Base-by-base conservation (phyloP, 1,140 invertebrate species). In the Telenomus remus region DNA sequence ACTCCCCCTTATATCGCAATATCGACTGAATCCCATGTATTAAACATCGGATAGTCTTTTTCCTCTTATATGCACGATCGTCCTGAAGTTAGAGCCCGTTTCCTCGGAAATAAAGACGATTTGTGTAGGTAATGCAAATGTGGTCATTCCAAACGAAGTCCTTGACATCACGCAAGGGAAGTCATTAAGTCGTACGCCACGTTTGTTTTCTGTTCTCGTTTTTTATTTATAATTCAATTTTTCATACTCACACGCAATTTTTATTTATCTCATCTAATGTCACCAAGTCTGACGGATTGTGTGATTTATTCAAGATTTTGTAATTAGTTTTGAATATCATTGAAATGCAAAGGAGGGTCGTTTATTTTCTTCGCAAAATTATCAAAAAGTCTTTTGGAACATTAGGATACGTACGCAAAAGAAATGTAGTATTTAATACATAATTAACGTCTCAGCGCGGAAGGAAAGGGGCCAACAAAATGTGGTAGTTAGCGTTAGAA, bases 21-120 rank as follows among this genome's bases (percentile, higher is more conserved):
- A 84, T 82, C 76, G 74, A 76, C 66, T 70, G 74, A 74, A 84
- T 81, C 76, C 78, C 64, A 83, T 82, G 81, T 83, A 84, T 81
- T 76, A 70, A 76, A 76, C 55, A 76, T 71, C 61, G 63, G 35
- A 44, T 55, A 55, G 48, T 43, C 60, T 65, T 64, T 56, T 64
- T 61, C 66, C 56, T 61, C 57, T 56, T 27, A 27, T 44, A 49
- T 37, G 48, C 53, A 19, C 12, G 33, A 46, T 56, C 44, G 49
- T 55, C 43, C 34, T 47, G 47, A 49, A 63, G 64, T 65, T 69
- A 69, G 65, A 60, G 56, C 50, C 55, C 61, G 70, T 76, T 76
- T 65, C 59, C 57, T 69, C 13, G 56, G 50, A 56, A 65, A 66
- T 70, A 71, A 71, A 70, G 74, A 76, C 61, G 61, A 76, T 65